A percentile compares a stretch with the other conserved stretches of the same genome.
These are phyloP conservation scores for Pantherophis alleghaniensis DNA, from an alignment of 2,797 vertebrate species.

Conservation along the genomic window DNA sequence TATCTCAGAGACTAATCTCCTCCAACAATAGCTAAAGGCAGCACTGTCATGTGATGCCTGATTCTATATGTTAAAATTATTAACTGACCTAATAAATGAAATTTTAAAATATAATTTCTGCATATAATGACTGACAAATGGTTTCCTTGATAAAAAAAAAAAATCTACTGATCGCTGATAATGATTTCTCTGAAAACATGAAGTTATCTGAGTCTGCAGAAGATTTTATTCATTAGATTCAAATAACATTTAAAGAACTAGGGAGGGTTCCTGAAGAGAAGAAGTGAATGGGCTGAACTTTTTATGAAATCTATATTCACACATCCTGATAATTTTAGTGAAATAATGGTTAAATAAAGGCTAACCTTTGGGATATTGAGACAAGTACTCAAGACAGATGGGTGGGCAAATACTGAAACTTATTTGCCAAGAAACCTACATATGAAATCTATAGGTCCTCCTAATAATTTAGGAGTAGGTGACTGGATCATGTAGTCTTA, in stretches of 20 bases:
- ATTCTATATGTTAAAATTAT: constrained; percentile 57
- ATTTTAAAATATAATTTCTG: constrained; percentile 64
- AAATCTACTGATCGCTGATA: constrained; percentile 69
- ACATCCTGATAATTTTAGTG: constrained; percentile 25
- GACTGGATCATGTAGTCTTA: not conserved
- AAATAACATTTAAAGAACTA: constrained; percentile 40
- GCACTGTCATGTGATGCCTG: constrained; percentile 54
- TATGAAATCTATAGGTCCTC: too few relatives aligned
- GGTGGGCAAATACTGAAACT: constrained; percentile 30
- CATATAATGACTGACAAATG: constrained; percentile 68
- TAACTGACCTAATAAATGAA: constrained; percentile 64
- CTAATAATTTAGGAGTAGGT: not conserved
- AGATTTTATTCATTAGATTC: constrained; percentile 47
- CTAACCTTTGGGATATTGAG: constrained; percentile 27
- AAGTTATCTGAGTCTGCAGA: constrained; percentile 52
- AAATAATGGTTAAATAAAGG: constrained; percentile 36
- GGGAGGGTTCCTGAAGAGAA: not conserved
- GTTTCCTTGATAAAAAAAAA: constrained; percentile 68
- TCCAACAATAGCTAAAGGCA: constrained; percentile 59
- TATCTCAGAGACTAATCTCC: constrained; percentile 58
- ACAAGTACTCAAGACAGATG: constrained; percentile 39
- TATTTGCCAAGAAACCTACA: not conserved
- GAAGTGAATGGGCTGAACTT: not conserved
- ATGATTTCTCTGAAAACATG: constrained; percentile 50
- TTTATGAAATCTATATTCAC: not conserved